Percentiles rank a stretch among this genome's conserved stretches.
phyloP scores from a whole-genome alignment of 1,140 invertebrate species.

The Eufriesea mexicana region DNA sequence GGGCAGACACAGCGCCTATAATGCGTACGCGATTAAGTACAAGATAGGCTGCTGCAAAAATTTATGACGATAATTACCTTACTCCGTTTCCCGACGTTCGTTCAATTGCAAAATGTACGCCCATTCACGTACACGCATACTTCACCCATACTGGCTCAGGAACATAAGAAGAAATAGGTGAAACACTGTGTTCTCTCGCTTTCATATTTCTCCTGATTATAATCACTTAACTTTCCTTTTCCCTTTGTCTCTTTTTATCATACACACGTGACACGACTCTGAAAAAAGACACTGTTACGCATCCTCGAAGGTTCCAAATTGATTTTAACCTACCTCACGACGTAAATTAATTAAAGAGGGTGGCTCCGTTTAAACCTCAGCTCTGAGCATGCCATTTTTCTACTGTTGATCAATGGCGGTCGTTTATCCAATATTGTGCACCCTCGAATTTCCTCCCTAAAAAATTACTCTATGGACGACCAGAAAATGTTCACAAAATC shows the following conservation, averaged over 20 bases:
- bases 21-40: constrained; percentile 9
- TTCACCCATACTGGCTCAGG: not conserved
- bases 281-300: not conserved
- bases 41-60: constrained; percentile 2
- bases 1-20: constrained; percentile 18
- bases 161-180: not conserved
- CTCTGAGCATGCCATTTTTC: not conserved
- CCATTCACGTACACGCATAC: constrained; percentile 2
- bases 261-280: too few species aligned
- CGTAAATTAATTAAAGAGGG: not conserved
- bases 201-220: not conserved
- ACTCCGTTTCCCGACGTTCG: not conserved
- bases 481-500: not conserved
- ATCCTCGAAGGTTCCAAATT: not conserved
- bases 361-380: not conserved
- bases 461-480: not conserved
- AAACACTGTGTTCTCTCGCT: constrained; percentile 1
- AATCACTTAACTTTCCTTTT: not conserved
- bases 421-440: not conserved
- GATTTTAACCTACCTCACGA: not conserved
- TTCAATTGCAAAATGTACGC: constrained; percentile 28
- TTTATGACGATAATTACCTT: constrained; percentile 19
- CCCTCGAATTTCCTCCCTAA: not conserved
- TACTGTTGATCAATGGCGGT: not conserved
- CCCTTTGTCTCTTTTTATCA: not conserved